Conservation (phyloP, 2,113 vertebrate genomes). For the Chelonoidis abingdonii region DNA sequence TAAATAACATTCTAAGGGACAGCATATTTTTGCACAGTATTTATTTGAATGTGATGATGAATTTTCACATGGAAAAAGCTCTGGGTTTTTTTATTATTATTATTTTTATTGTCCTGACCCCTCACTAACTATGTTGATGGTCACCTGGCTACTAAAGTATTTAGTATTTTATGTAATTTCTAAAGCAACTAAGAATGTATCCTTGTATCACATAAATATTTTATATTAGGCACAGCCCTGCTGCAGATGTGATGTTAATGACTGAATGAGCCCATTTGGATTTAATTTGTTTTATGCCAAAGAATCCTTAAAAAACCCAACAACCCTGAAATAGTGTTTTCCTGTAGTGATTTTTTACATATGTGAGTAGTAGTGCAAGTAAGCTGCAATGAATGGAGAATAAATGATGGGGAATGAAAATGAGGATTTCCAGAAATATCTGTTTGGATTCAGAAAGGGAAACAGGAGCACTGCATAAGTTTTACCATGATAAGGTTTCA, state of each 20-base stretch:
- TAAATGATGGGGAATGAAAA: background rate
- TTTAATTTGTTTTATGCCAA: background rate
- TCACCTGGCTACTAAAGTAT: background rate
- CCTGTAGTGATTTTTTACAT: background rate
- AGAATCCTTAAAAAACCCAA: background rate
- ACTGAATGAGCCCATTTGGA: background rate
- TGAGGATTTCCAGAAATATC: background rate
- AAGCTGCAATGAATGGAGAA: background rate
- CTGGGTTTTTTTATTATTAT: background rate
- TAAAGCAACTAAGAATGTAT: background rate
- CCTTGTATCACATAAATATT: background rate
- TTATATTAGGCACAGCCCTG: background rate
- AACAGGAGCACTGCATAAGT: background rate
- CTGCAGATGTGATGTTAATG: background rate
- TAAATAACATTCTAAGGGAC: background rate
- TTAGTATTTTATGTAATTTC: background rate
- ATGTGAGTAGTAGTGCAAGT: background rate
- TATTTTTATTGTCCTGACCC: background rate
- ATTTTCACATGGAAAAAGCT: background rate
- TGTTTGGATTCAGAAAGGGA: background rate
- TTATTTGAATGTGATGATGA: background rate
- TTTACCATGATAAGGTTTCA: conserved; percentile 20
- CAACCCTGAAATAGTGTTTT: background rate
- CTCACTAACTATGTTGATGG: background rate
- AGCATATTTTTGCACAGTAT: background rate